Evolutionary conservation across 2,797 vertebrate genomes (phyloP).

Genomic region (Cercopithecus neglectus): DNA sequence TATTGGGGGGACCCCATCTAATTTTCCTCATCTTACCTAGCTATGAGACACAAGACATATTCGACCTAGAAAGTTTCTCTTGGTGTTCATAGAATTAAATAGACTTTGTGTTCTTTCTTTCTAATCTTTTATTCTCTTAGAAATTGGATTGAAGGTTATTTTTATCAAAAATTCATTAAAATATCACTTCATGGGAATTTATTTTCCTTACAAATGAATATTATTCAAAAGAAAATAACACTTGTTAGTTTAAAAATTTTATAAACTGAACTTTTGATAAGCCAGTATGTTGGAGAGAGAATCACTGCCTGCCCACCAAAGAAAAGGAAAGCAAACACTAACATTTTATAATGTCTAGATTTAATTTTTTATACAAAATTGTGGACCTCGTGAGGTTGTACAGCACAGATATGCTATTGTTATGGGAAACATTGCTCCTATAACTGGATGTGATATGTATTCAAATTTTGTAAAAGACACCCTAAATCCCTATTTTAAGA

Average conservation of each 20-base stretch:
- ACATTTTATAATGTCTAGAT: neutral
- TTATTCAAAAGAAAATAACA: neutral
- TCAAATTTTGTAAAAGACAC: neutral
- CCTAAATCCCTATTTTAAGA: neutral
- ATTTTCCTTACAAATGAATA: neutral
- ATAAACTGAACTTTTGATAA: neutral
- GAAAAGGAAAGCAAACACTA: neutral
- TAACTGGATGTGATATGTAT: rapidly evolving
- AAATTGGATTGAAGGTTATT: neutral
- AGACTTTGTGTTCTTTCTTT: neutral
- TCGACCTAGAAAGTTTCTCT: neutral
- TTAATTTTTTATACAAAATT: neutral
- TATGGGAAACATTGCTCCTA: neutral
- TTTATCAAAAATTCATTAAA: conserved; percentile 19
- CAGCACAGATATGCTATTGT: neutral
- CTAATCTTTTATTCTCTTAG: neutral
- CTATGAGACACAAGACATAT: neutral
- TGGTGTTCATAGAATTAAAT: neutral
- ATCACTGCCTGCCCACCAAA: neutral
- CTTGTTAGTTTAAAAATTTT: neutral
- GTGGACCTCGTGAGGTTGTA: neutral
- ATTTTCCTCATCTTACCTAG: neutral
- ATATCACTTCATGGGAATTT: neutral
- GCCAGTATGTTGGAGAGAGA: neutral
- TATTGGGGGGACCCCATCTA: rapidly evolving